These are phyloP conservation scores for Aromia moschata DNA, from an alignment of 2,888 invertebrate species.

Conservation along the genomic window DNA sequence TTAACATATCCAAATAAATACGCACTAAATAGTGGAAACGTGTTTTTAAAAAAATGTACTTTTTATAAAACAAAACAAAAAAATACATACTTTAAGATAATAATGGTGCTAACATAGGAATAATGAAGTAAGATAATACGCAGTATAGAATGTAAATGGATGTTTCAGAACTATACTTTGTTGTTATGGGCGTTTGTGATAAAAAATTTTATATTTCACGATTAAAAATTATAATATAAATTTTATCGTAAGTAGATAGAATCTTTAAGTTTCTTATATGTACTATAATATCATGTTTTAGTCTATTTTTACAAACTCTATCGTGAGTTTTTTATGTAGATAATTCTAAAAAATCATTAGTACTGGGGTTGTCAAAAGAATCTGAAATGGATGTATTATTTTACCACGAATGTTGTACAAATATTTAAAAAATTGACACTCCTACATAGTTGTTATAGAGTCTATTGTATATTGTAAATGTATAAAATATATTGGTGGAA, in stretches of 20 bases:
- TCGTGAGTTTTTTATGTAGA: conserved; percentile 43
- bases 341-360: conserved; percentile 47
- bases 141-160: conserved; percentile 7
- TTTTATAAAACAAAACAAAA: too few relatives aligned
- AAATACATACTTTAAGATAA: conserved; percentile 11
- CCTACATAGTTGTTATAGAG: conserved; percentile 25
- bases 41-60: too few relatives aligned
- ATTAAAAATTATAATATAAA: conserved; percentile 28
- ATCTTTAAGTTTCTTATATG: conserved; percentile 22
- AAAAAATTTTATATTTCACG: conserved; percentile 30
- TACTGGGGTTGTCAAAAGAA: conserved; percentile 39
- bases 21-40: too few relatives aligned
- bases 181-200: conserved; percentile 28
- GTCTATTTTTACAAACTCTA: conserved; percentile 41
- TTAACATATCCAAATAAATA: not conserved
- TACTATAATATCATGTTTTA: conserved; percentile 21
- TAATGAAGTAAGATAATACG: conserved; percentile 7
- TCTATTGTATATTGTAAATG: conserved; percentile 7
- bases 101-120: conserved; percentile 16
- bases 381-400: conserved; percentile 22
- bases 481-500: conserved; percentile 24
- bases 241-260: conserved; percentile 30
- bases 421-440: conserved; percentile 27
- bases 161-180: conserved; percentile 29
- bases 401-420: conserved; percentile 30